phyloP scores from a whole-genome alignment of 2,888 invertebrate species.

The Himalopsyche kuldschensis region DNA sequence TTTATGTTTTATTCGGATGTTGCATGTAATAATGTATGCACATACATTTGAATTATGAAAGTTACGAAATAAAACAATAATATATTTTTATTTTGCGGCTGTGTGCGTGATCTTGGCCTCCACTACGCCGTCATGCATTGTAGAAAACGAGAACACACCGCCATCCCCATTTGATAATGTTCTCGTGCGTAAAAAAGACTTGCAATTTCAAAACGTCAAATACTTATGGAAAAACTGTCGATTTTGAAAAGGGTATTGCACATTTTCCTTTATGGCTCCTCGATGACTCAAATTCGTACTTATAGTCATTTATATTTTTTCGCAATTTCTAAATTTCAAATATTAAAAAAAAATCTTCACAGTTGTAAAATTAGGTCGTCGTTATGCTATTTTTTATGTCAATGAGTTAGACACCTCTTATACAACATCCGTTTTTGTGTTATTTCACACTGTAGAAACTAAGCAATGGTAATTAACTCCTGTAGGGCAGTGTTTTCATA shows the following conservation, averaged over 20 bases:
- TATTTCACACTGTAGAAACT: too few species aligned
- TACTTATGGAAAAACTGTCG: background rate
- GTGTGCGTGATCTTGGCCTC: background rate
- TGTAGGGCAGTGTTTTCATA: too few species aligned
- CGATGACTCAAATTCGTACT: background rate
- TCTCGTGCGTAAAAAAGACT: background rate
- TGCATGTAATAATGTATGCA: background rate
- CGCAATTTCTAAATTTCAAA: too few species aligned
- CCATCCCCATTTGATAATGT: background rate
- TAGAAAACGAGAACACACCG: background rate
- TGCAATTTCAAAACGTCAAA: background rate
- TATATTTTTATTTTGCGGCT: background rate
- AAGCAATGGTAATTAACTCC: too few species aligned
- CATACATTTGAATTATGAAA: background rate
- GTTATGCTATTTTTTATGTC: too few species aligned
- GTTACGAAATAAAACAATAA: background rate
- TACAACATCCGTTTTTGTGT: too few species aligned
- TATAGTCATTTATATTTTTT: background rate
- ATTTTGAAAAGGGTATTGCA: background rate
- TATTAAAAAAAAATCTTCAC: too few species aligned
- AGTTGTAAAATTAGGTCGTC: too few species aligned
- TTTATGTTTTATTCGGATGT: background rate
- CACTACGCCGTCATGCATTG: background rate
- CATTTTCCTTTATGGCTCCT: background rate
- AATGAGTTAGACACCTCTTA: too few species aligned